Evolutionary conservation across 1,140 invertebrate genomes (phyloP).

Genomic region (Armadillidium nasatum): DNA sequence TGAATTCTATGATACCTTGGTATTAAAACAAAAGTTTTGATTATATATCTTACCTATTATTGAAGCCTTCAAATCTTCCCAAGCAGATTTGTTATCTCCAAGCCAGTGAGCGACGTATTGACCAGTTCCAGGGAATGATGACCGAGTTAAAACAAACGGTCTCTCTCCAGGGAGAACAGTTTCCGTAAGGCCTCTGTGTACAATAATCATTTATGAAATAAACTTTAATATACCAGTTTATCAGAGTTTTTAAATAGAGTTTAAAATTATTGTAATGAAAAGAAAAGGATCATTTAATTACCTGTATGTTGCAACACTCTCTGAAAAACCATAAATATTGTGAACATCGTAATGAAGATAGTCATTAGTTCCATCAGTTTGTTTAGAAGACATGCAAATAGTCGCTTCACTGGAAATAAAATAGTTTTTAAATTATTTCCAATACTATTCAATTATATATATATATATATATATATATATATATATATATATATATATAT

Average conservation of each 20-base stretch:
- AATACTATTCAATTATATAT: too few relatives aligned
- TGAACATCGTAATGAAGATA: conserved; percentile 50
- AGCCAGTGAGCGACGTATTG: conserved; percentile 58
- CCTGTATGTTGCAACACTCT: conserved; percentile 62
- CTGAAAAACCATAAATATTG: conserved; percentile 55
- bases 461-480: too few relatives aligned
- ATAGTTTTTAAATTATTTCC: not conserved
- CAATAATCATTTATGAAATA: too few relatives aligned
- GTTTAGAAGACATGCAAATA: conserved; percentile 29
- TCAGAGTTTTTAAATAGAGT: too few relatives aligned
- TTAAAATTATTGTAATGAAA: too few relatives aligned
- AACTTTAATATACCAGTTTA: too few relatives aligned
- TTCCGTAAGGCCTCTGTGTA: conserved; percentile 2
- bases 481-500: too few relatives aligned
- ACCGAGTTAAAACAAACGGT: conserved; percentile 47
- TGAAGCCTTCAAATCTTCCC: conserved; percentile 52
- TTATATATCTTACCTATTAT: conserved; percentile 51
- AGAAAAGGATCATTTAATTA: not conserved
- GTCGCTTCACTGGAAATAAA: conserved; percentile 21
- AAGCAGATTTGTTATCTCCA: conserved; percentile 54
- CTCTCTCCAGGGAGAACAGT: conserved; percentile 33
- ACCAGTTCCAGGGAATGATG: conserved; percentile 56
- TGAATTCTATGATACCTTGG: too few relatives aligned
- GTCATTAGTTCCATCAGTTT: conserved; percentile 12
- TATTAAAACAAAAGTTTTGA: too few relatives aligned